Conservation (phyloP, 2,888 invertebrate species). For the Maniola hyperantus region DNA sequence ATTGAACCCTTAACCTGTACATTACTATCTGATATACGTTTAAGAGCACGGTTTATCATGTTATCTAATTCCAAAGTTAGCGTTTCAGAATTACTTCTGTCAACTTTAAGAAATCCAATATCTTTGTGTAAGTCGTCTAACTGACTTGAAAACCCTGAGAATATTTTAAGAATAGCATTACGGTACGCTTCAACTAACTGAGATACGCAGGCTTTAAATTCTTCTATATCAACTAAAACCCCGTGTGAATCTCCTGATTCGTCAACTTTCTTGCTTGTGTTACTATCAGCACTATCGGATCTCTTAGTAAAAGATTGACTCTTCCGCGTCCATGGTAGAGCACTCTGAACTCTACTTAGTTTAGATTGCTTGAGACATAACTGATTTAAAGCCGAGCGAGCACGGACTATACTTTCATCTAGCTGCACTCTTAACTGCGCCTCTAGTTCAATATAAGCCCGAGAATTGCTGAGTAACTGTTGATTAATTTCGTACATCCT, state of each 20-base stretch:
- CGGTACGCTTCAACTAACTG: conserved; percentile 58
- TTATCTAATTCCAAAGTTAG: conserved; percentile 16
- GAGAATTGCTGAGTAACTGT: conserved; percentile 65
- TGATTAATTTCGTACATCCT: conserved; percentile 67
- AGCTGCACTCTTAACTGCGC: conserved; percentile 56
- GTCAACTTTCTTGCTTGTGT: conserved; percentile 18
- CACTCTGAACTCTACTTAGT: conserved; percentile 42
- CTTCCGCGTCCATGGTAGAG: conserved; percentile 45
- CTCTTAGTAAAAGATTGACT: conserved; percentile 39
- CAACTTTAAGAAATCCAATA: conserved; percentile 15
- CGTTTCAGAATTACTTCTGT: neutral
- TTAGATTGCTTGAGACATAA: conserved; percentile 51
- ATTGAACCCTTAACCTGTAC: conserved; percentile 12
- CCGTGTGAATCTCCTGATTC: conserved; percentile 33
- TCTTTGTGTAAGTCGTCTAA: conserved; percentile 51
- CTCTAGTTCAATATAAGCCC: conserved; percentile 63
- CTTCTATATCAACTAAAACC: conserved; percentile 40
- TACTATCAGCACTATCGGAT: conserved; percentile 41
- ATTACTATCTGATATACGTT: conserved; percentile 20
- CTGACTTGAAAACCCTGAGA: conserved; percentile 52
- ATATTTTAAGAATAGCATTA: conserved; percentile 52
- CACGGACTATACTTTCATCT: conserved; percentile 50
- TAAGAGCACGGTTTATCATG: conserved; percentile 23
- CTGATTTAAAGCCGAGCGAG: conserved; percentile 59
- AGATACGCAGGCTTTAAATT: conserved; percentile 52